phyloP scores from a whole-genome alignment of 2,113 vertebrate genomes.

The Anthoscopus minutus region DNA sequence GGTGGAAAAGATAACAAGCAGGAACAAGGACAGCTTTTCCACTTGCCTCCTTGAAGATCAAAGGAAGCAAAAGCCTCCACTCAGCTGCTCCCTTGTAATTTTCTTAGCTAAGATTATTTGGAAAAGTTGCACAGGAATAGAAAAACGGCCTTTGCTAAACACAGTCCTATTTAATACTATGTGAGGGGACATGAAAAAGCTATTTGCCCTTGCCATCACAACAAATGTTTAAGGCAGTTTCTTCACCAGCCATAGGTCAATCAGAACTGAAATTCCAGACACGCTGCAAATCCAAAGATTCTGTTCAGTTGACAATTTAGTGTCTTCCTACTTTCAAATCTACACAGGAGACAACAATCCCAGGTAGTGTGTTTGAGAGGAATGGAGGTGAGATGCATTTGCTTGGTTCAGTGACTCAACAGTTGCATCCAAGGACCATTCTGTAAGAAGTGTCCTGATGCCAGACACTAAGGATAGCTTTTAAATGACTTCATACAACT shows the following conservation, averaged over 20 bases:
- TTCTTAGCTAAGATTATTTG: background rate
- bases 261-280: background rate
- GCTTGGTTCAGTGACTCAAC: background rate
- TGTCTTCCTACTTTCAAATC: background rate
- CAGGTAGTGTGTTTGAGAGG: background rate
- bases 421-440: background rate
- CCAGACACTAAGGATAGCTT: background rate
- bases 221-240: background rate
- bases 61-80: background rate
- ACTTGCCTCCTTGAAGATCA: background rate
- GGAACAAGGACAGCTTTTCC: background rate
- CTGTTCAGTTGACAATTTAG: background rate
- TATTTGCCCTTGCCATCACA: background rate
- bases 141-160: background rate
- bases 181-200: background rate
- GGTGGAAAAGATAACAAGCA: background rate
- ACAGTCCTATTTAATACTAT: background rate
- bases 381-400: fast-evolving
- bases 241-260: background rate
- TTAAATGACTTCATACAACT: background rate
- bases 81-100: background rate
- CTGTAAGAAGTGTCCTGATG: background rate
- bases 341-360: background rate
- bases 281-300: no score
- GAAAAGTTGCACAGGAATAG: background rate